phyloP scores from a whole-genome alignment of 2,113 vertebrate genomes.

The Macrotis lagotis region DNA sequence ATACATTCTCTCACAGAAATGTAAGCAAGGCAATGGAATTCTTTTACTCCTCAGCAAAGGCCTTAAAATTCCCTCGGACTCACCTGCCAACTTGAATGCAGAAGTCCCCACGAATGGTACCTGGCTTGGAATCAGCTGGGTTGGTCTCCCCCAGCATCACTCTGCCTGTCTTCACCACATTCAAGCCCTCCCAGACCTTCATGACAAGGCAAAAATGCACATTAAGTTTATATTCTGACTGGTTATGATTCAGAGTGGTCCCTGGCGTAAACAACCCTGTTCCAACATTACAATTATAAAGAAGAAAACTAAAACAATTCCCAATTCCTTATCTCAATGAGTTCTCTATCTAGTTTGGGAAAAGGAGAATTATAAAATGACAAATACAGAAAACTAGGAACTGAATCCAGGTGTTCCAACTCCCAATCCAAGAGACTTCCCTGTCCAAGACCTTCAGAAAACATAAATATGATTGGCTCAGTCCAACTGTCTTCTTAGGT shows the following conservation, averaged over 20 bases:
- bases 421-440: not conserved
- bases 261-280: not conserved
- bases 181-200: conserved; percentile 92
- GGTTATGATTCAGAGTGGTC: not conserved
- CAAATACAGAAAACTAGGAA: not conserved
- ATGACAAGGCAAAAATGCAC: not conserved
- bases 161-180: conserved; percentile 91
- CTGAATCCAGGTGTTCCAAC: not conserved
- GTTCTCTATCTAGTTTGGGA: not conserved
- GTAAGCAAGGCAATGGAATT: not conserved
- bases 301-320: not conserved
- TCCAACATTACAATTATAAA: not conserved
- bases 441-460: not conserved
- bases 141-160: conserved; percentile 97
- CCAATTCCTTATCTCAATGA: not conserved
- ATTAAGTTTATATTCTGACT: not conserved
- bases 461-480: not conserved
- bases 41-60: not conserved
- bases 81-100: conserved; percentile 95
- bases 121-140: conserved; percentile 93
- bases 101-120: conserved; percentile 96
- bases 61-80: conserved; percentile 52
- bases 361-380: not conserved
- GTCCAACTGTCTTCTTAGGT: not conserved
- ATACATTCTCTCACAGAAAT: not conserved